Conservation (phyloP, 2,113 vertebrate species). For the Poecilia latipinna region DNA sequence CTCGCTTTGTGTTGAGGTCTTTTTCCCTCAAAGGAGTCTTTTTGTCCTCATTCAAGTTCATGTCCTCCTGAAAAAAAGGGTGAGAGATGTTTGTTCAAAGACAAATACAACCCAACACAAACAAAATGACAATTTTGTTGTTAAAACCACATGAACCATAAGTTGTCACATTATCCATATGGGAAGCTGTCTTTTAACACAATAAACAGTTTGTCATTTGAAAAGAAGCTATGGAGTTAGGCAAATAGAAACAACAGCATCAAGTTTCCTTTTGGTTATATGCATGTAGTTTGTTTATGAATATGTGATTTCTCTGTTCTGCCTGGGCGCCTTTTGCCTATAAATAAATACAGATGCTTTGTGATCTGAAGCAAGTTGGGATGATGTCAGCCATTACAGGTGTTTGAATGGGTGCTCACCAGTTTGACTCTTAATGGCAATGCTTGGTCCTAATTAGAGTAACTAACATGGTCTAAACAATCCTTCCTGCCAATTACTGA, state of each 20-base stretch:
- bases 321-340: neutral
- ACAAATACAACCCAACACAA: neutral
- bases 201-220: neutral
- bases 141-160: neutral
- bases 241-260: neutral
- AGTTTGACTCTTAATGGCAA: neutral
- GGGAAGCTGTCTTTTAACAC: neutral
- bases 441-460: neutral
- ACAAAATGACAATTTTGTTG: neutral
- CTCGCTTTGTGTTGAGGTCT: constrained; percentile 91
- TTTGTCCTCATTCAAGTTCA: constrained; percentile 98
- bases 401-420: neutral
- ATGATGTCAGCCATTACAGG: neutral
- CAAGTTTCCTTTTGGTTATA: neutral
- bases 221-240: neutral
- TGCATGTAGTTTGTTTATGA: neutral
- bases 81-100: neutral
- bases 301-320: neutral
- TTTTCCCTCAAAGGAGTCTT: constrained; percentile 95
- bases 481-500: neutral
- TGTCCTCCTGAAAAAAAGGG: constrained; percentile 87
- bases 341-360: neutral
- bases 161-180: neutral
- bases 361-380: neutral
- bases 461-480: neutral